Base-by-base conservation (phyloP, 2,888 invertebrate species). In the Sturmia bella region DNA sequence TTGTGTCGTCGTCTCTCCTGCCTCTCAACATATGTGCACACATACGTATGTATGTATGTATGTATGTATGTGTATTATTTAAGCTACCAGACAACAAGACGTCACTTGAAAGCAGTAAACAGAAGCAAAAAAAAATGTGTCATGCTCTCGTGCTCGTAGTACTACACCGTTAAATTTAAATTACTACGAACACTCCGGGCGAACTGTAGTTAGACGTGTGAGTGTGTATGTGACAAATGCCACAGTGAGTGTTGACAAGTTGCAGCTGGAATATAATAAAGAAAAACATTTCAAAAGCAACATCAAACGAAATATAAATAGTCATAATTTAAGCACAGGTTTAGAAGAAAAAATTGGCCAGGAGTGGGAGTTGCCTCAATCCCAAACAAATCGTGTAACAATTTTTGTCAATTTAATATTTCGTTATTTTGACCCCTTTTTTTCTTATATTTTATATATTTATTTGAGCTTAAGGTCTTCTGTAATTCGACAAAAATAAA, bases 31-130 rank as follows among this genome's bases (percentile, higher is more conserved):
- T n/a, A n/a, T n/a, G n/a, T 59, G 45, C 27, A 27, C 27, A 27
- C 27, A 27, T 6, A 27, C 27, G 6, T 6, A 27, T 27, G 6
- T 9, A 32, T 32, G 9, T 32, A 7, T 32, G 9, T 9, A 9
- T 32, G 1, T 32, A 32, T 32, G 7, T 32, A 32, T 9, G 32
- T 32, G 1, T 78, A 74, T 78, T 78, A 69, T 72, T 56, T 70
- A 19, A 57, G 64, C 59, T 76, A 72, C 74, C 64, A 82, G 78
- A 82, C 82, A 82, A 82, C 66, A 75, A 78, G 69, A 78, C 69
- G 74, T 78, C 66, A 78, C 78, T 79, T 73, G 43, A 69, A 69
- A 73, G 17, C 39, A 61, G 72, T 61, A 79, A 79, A 79, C 59
- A 78, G 24, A 19, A 59, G 37, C 9, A 45, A 70, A 57, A 48